Percentiles rank a stretch among this genome's conserved stretches.
These are phyloP conservation scores for Synanceia verrucosa DNA, from an alignment of 2,797 vertebrate genomes.

Conservation along the genomic window DNA sequence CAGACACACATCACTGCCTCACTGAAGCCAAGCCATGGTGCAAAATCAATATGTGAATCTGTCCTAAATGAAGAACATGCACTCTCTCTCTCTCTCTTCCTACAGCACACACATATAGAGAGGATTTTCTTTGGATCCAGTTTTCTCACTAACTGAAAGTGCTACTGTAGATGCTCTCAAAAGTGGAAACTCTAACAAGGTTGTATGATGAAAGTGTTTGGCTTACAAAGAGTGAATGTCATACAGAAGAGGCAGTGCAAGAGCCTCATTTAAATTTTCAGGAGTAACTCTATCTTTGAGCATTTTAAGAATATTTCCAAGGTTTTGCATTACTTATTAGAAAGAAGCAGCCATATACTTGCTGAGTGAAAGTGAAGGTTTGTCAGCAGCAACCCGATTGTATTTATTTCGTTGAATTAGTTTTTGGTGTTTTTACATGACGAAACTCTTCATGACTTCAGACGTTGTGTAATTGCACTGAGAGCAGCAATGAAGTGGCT, in stretches of 20 bases:
- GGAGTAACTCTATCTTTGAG: conserved; percentile 11
- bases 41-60: conserved; percentile 69
- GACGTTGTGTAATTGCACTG: neutral
- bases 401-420: conserved; percentile 12
- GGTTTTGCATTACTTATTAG: conserved; percentile 19
- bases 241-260: neutral
- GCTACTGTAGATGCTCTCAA: conserved; percentile 9
- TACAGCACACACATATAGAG: conserved; percentile 1
- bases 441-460: neutral
- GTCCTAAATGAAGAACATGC: conserved; percentile 23
- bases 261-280: conserved; percentile 32
- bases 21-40: conserved; percentile 28
- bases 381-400: neutral
- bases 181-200: conserved; percentile 30
- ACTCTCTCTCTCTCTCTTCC: conserved; percentile 11
- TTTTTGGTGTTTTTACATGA: neutral
- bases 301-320: neutral
- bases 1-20: conserved; percentile 56
- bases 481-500: neutral
- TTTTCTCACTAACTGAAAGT: conserved; percentile 36
- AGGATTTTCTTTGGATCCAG: conserved; percentile 22
- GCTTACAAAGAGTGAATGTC: conserved; percentile 2
- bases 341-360: neutral
- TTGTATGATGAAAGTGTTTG: conserved; percentile 27
- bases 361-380: conserved; percentile 4